Evolutionary conservation across 2,888 invertebrate genomes (phyloP), one percentile per base, ranked within the genome.

Genomic region (Lysandra bellargus): DNA sequence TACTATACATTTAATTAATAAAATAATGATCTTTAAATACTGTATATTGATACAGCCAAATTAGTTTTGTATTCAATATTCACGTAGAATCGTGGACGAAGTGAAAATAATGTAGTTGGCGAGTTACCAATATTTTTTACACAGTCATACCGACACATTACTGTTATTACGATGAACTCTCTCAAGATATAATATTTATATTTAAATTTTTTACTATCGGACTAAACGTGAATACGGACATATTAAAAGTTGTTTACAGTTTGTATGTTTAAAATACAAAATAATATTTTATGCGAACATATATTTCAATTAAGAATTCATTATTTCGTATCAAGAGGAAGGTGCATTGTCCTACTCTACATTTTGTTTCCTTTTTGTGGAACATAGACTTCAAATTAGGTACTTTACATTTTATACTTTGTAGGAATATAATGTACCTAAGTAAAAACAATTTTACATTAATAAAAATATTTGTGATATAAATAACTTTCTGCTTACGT

Each of bases 121-220:
- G 77, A 64, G 74, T 12, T 49, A 81, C 84, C 84, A 84, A 83
- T 33, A 30, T 53, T 76, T 76, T 74, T 76, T 23, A 12, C 33
- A 44, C 64, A 64, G 61, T 61, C n/a, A 40, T 78, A 78, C 53
- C 57, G 53, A 57, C 77, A 77, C 64, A 9, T 9, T 23, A 30
- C 12, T 64, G n/a, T 64, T 64, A 64, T 30, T 33, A 69, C 69
- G 33, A 14, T 37, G 33, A 17, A 69, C 69, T 69, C 37, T 69
- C 69, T 37, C 33, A 33, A 37, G 14, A 4, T 37, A 69, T 23
- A 23, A 23, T 23, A 23, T 23, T 23, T 23, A 23, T 37, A 69
- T 69, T 69, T 64, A 3, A 64, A 64, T 64, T 64, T 64, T 6
- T 12, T 37, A 33, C n/a, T n/a, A 69, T 69, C 69, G 12, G 33